phyloP scores from a whole-genome alignment of 1,140 invertebrate genomes.

The Ganaspis sp. region DNA sequence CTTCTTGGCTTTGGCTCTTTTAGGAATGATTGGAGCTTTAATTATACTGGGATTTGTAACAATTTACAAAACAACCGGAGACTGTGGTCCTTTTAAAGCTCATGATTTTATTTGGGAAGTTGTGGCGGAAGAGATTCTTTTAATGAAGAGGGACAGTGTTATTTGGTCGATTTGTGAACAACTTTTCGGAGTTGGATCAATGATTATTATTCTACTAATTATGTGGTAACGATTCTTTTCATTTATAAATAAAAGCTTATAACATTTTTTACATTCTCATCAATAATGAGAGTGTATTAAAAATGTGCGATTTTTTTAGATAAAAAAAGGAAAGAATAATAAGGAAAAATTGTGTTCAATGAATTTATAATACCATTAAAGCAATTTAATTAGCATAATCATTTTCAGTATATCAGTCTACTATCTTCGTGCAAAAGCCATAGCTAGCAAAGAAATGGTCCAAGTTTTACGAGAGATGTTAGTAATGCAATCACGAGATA shows the following conservation, averaged over 20 bases:
- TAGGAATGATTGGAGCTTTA: constrained; percentile 79
- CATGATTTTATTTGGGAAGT: constrained; percentile 75
- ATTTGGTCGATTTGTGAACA: constrained; percentile 71
- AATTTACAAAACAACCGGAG: constrained; percentile 74
- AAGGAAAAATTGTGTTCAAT: too few species aligned
- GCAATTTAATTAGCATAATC: constrained; percentile 17
- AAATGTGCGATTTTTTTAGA: too few species aligned
- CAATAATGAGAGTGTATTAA: too few species aligned
- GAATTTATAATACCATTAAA: not conserved
- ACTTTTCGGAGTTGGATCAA: constrained; percentile 76
- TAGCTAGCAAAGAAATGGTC: constrained; percentile 81
- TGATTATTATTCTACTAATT: constrained; percentile 76
- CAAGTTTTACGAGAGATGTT: constrained; percentile 82
- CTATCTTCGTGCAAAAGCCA: constrained; percentile 80
- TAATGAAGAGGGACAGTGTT: constrained; percentile 65
- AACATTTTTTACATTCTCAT: too few species aligned
- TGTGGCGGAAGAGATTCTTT: constrained; percentile 73
- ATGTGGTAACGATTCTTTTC: constrained; percentile 75
- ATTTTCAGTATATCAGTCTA: constrained; percentile 80
- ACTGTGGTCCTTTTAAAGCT: constrained; percentile 79
- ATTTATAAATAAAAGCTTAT: constrained; percentile 33
- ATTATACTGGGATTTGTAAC: constrained; percentile 79
- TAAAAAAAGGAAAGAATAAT: too few species aligned
- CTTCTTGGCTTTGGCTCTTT: constrained; percentile 81
- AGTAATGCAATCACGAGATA: constrained; percentile 83